Evolutionary conservation across 2,113 vertebrate genomes (phyloP).

Genomic region (Ia io): DNA sequence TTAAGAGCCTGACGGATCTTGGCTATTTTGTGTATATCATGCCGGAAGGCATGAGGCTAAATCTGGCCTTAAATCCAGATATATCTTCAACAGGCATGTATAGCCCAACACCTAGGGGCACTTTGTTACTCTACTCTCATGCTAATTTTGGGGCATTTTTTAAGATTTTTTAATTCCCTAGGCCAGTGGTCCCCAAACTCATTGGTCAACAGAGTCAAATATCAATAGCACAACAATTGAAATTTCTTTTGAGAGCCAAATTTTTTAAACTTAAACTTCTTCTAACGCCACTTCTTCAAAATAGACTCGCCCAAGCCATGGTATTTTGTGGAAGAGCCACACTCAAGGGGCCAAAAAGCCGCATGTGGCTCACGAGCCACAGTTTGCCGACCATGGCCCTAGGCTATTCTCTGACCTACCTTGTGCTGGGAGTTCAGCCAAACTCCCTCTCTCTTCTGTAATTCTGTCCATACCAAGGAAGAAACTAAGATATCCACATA

Average conservation of each 20-base stretch:
- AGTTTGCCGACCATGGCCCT: too few species aligned
- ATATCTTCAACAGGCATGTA: neutral
- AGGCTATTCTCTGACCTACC: neutral
- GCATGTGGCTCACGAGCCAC: too few species aligned
- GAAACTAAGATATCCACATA: neutral
- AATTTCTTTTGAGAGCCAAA: too few species aligned
- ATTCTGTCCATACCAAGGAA: neutral
- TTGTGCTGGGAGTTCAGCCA: neutral
- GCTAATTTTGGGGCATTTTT: neutral
- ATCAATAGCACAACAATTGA: too few species aligned
- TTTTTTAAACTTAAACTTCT: too few species aligned
- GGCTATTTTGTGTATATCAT: neutral
- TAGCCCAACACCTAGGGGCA: neutral
- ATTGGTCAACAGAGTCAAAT: too few species aligned
- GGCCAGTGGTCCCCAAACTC: too few species aligned
- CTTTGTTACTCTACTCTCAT: neutral
- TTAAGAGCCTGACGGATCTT: neutral
- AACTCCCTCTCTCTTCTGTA: neutral
- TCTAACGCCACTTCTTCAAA: too few species aligned
- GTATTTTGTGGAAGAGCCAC: too few species aligned
- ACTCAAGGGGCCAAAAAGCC: too few species aligned
- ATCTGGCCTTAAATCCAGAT: neutral
- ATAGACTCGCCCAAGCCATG: too few species aligned
- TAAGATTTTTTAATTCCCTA: neutral
- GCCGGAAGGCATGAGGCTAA: neutral